phyloP scores from a whole-genome alignment of 1,140 invertebrate species.

The Listronotus bonariensis region DNA sequence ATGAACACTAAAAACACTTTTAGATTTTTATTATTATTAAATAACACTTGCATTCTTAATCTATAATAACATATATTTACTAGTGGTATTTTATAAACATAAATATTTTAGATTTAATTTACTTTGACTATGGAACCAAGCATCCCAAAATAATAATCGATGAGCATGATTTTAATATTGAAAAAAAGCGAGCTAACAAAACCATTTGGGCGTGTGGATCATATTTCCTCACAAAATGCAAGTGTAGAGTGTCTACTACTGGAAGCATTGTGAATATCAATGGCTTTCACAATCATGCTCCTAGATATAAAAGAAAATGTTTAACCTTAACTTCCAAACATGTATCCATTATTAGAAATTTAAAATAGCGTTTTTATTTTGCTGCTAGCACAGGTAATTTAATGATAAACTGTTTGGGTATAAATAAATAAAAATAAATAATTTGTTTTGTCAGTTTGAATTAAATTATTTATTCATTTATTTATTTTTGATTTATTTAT shows the following conservation, averaged over 20 bases:
- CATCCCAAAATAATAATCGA: conserved; percentile 42
- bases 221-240: conserved; percentile 40
- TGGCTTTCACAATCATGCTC: conserved; percentile 40
- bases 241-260: conserved; percentile 33
- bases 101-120: conserved; percentile 35
- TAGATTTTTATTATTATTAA: too few species aligned
- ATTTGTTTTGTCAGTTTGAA: too few species aligned
- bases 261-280: conserved; percentile 35
- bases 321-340: conserved; percentile 25
- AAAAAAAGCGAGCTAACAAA: conserved; percentile 25
- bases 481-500: too few species aligned
- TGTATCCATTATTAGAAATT: conserved; percentile 30
- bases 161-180: conserved; percentile 33
- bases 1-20: too few species aligned
- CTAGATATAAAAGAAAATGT: conserved; percentile 24
- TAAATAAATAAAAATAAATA: too few species aligned
- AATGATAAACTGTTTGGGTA: too few species aligned
- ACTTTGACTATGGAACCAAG: conserved; percentile 35
- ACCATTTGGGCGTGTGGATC: conserved; percentile 38
- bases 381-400: too few species aligned
- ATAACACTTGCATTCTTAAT: too few species aligned
- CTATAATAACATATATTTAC: too few species aligned
- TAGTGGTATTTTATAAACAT: neutral
- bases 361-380: too few species aligned
- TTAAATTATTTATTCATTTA: too few species aligned